Evolutionary conservation across 2,113 vertebrate genomes (phyloP).

Genomic region (Hiodon tergisus): DNA sequence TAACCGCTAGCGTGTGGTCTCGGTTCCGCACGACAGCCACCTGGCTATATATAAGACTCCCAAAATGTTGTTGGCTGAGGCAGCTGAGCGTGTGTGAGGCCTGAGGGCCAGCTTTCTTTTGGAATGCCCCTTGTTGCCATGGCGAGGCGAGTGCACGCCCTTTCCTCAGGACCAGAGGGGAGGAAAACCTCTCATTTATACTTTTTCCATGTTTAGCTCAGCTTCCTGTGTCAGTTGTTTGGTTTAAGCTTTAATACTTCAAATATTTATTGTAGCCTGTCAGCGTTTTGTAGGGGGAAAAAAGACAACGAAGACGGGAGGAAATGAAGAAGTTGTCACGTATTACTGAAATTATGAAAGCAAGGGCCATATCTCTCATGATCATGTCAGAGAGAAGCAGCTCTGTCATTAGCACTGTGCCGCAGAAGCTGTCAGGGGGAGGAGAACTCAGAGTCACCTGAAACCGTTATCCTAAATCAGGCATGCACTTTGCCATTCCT

Average conservation of each 20-base stretch:
- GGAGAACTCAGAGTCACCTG: no score
- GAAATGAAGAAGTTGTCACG: not conserved
- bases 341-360: conserved; percentile 53
- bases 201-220: not conserved
- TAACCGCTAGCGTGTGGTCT: no score
- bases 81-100: not conserved
- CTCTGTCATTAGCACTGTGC: conserved; percentile 49
- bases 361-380: conserved; percentile 46
- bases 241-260: conserved; percentile 32
- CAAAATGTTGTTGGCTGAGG: not conserved
- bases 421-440: conserved; percentile 43
- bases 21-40: no score
- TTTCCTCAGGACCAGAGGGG: not conserved
- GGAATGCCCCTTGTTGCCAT: not conserved
- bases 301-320: not conserved
- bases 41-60: not conserved
- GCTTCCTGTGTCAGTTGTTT: not conserved
- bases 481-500: no score
- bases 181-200: not conserved
- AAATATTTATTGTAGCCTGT: conserved; percentile 50
- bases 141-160: not conserved
- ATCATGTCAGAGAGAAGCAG: conserved; percentile 53
- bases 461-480: no score
- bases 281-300: conserved; percentile 45
- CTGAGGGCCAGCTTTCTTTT: not conserved